These are phyloP conservation scores for Hirtodrosophila cameraria DNA, from an alignment of 2,888 invertebrate genomes.

Conservation along the genomic window DNA sequence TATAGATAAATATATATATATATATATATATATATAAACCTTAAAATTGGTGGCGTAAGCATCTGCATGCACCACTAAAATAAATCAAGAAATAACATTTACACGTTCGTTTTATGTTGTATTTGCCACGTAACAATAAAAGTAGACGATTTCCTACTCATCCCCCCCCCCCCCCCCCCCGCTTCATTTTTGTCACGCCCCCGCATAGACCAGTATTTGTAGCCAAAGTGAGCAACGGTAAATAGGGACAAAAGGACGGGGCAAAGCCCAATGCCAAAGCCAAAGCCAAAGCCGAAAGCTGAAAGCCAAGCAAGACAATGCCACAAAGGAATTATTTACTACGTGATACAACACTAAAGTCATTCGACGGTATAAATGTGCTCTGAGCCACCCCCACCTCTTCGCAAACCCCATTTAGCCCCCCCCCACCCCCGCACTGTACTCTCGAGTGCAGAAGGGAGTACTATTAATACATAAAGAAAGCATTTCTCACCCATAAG, in stretches of 20 bases:
- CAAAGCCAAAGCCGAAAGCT: slow-evolving; percentile 41
- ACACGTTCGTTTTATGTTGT: slow-evolving; percentile 77
- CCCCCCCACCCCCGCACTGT: slow-evolving; percentile 6
- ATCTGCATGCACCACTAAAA: slow-evolving; percentile 77
- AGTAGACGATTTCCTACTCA: slow-evolving; percentile 39
- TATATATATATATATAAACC: slow-evolving; percentile 13
- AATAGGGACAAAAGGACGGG: slow-evolving; percentile 48
- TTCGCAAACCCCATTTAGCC: background rate
- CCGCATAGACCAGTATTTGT: slow-evolving; percentile 57
- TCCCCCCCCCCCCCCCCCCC: background rate
- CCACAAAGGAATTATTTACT: slow-evolving; percentile 79
- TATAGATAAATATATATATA: background rate
- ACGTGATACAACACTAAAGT: slow-evolving; percentile 77
- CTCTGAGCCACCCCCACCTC: slow-evolving; percentile 16
- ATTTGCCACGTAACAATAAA: slow-evolving; percentile 78
- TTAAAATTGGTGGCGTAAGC: slow-evolving; percentile 72
- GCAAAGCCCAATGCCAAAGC: slow-evolving; percentile 13
- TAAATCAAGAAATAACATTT: slow-evolving; percentile 79
- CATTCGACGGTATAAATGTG: slow-evolving; percentile 72
- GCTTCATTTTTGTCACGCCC: slow-evolving; percentile 4
- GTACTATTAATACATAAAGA: slow-evolving; percentile 75
- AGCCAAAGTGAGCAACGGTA: slow-evolving; percentile 37
- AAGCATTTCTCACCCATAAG: slow-evolving; percentile 75
- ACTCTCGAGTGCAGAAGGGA: slow-evolving; percentile 68
- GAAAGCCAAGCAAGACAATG: slow-evolving; percentile 73